Percentiles rank a stretch among this genome's conserved stretches.
Conservation (phyloP, 2,888 invertebrate species). For the Hydrotaea diabolus region DNA sequence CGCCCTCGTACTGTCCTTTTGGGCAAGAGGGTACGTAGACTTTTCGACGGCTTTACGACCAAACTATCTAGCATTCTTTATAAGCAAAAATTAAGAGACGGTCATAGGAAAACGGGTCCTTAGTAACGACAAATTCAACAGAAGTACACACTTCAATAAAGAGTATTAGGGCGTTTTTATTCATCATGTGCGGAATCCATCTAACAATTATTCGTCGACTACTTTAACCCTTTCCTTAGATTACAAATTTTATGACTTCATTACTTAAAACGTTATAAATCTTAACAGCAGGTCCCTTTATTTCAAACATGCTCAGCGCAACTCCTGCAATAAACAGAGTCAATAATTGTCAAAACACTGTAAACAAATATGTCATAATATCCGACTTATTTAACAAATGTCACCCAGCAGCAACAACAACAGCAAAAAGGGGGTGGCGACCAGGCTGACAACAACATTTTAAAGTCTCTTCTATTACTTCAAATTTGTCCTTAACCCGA, state of each 20-base stretch:
- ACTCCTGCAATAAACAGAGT: slow-evolving; percentile 37
- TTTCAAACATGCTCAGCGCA: not conserved
- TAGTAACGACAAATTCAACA: too few species aligned
- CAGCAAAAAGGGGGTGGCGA: slow-evolving; percentile 2
- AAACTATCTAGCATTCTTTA: too few species aligned
- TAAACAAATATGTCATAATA: slow-evolving; percentile 67
- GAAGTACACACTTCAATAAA: too few species aligned
- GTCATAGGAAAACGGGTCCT: too few species aligned
- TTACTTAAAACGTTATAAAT: not conserved
- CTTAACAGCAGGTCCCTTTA: not conserved
- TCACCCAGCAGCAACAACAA: not conserved
- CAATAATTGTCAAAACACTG: slow-evolving; percentile 65
- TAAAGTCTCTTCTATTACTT: slow-evolving; percentile 42
- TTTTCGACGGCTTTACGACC: too few species aligned
- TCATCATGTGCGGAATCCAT: too few species aligned
- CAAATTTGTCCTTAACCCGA: slow-evolving; percentile 60
- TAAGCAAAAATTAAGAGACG: too few species aligned
- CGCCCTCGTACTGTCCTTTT: too few species aligned
- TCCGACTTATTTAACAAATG: slow-evolving; percentile 43
- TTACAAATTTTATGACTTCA: not conserved
- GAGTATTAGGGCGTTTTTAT: too few species aligned
- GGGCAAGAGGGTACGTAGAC: too few species aligned
- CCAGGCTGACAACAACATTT: slow-evolving; percentile 58
- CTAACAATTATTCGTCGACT: too few species aligned
- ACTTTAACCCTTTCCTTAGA: not conserved